These are phyloP conservation scores for Scalopus aquaticus DNA, from an alignment of 2,113 vertebrate genomes.

Conservation along the genomic window DNA sequence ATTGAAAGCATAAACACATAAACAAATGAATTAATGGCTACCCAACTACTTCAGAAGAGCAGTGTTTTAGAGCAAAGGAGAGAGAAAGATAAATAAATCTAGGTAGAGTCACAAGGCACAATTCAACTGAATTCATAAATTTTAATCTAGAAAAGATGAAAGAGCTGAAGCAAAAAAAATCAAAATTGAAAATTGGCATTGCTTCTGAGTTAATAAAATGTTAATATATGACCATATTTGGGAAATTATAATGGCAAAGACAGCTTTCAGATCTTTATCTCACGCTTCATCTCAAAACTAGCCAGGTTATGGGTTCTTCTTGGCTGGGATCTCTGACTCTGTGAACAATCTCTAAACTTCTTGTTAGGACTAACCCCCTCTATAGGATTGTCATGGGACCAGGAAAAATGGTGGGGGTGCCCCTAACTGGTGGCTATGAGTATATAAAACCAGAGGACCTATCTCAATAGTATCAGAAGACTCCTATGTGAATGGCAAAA, in stretches of 20 bases:
- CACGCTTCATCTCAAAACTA: neutral
- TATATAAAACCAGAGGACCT: neutral
- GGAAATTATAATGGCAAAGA: neutral
- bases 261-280: slow-evolving; percentile 32
- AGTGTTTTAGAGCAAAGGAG: neutral
- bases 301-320: neutral
- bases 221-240: neutral
- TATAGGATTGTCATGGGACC: neutral
- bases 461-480: neutral
- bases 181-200: neutral
- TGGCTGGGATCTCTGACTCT: neutral
- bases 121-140: neutral
- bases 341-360: neutral
- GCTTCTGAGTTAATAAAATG: slow-evolving; percentile 36
- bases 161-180: neutral
- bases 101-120: neutral
- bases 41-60: neutral
- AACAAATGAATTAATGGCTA: neutral
- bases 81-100: neutral
- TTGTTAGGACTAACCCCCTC: neutral
- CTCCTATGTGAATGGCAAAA: neutral
- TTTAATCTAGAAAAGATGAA: slow-evolving; percentile 1
- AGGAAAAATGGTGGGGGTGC: neutral
- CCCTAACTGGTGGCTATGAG: neutral
- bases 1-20: neutral